A percentile compares a stretch with the other conserved stretches of the same genome.
Evolutionary conservation across 1,140 invertebrate genomes (phyloP).

Genomic region (Maniola jurtina): DNA sequence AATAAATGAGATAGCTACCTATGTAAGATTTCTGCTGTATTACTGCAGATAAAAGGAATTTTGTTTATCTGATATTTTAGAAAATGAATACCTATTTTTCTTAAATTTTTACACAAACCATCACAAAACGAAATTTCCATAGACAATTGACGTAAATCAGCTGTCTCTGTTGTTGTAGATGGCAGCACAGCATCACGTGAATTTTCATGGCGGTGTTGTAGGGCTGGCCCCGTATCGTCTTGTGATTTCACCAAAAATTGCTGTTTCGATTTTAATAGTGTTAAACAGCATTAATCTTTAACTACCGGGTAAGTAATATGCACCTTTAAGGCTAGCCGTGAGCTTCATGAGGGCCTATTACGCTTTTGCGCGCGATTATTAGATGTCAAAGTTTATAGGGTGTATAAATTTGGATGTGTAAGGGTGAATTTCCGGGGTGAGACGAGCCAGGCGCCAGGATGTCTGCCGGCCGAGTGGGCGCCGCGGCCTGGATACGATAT

Average conservation of each 20-base stretch:
- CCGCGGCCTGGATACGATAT: conserved; percentile 51
- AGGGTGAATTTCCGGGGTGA: conserved; percentile 50
- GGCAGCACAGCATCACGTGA: conserved; percentile 79
- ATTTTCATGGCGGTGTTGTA: conserved; percentile 78
- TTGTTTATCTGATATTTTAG: no score
- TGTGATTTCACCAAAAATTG: conserved; percentile 78
- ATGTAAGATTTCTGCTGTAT: no score
- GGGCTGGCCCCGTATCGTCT: conserved; percentile 78
- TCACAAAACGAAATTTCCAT: conserved; percentile 40
- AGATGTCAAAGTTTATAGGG: conserved; percentile 63
- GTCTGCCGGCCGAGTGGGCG: conserved; percentile 60
- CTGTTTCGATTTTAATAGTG: conserved; percentile 68
- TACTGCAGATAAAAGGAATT: no score
- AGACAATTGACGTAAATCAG: conserved; percentile 79
- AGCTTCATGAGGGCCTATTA: conserved; percentile 13
- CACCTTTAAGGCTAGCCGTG: conserved; percentile 26
- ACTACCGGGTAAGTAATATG: conserved; percentile 65
- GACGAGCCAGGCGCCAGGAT: conserved; percentile 55
- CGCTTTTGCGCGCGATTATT: conserved; percentile 63
- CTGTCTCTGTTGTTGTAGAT: conserved; percentile 75
- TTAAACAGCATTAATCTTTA: conserved; percentile 71
- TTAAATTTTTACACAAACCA: no score
- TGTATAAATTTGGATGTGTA: conserved; percentile 49
- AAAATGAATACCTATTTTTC: no score
- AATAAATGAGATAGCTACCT: no score